Evolutionary conservation across 2,797 vertebrate species (phyloP).

Genomic region (Balearica regulorum): DNA sequence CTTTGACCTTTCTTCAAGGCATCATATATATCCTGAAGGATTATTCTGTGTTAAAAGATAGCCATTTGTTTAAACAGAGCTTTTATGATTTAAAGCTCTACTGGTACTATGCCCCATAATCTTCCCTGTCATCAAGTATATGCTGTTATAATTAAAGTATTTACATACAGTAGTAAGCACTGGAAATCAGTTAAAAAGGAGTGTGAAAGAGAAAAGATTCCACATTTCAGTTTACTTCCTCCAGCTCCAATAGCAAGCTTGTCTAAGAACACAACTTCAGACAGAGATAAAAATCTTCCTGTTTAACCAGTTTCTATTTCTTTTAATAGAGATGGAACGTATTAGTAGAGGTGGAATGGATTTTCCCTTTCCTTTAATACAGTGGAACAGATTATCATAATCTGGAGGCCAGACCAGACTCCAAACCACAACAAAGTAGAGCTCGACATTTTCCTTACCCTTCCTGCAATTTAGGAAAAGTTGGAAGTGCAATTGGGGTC

Average conservation of each 20-base stretch:
- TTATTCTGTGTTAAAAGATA: background rate
- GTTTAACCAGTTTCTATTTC: background rate
- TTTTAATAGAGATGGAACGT: background rate
- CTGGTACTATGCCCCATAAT: background rate
- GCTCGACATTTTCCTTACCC: background rate
- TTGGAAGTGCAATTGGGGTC: slow-evolving; percentile 34
- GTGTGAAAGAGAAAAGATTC: background rate
- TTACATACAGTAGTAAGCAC: background rate
- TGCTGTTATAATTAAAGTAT: background rate
- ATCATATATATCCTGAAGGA: background rate
- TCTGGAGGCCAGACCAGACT: background rate
- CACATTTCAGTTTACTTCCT: background rate
- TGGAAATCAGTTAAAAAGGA: background rate
- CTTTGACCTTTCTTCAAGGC: background rate
- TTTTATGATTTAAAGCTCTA: background rate
- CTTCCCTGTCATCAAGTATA: background rate
- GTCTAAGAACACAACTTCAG: background rate
- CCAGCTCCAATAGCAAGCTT: background rate
- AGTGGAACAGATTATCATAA: background rate
- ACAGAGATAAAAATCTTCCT: background rate
- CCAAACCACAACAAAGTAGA: background rate
- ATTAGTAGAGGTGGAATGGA: background rate
- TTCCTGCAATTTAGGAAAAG: background rate
- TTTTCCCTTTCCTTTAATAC: slow-evolving; percentile 11
- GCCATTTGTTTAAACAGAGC: background rate